Conservation (phyloP, 2,797 vertebrate species). For the Poeciliopsis presidionis region DNA sequence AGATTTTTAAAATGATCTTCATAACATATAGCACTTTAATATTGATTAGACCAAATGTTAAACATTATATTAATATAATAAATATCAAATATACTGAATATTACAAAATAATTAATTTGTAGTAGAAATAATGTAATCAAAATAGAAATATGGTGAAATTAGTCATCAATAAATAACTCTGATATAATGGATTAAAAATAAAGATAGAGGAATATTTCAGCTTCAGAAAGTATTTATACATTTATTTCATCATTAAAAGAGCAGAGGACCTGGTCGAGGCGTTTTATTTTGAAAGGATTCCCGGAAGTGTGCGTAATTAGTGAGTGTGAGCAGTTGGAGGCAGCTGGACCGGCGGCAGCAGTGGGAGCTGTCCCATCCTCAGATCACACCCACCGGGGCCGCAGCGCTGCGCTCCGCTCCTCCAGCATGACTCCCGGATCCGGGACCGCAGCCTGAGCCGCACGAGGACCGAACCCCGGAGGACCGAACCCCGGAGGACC, state of each 20-base stretch:
- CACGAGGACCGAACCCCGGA: conserved; percentile 45
- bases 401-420: conserved; percentile 57
- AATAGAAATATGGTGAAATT: too few species aligned
- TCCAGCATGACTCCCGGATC: conserved; percentile 65
- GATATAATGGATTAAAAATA: too few species aligned
- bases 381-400: conserved; percentile 70
- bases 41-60: not conserved
- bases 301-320: conserved; percentile 47
- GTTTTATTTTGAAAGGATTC: conserved; percentile 42
- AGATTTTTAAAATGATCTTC: not conserved
- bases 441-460: conserved; percentile 60
- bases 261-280: not conserved
- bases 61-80: not conserved
- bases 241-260: not conserved
- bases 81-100: not conserved
- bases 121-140: too few species aligned
- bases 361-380: conserved; percentile 68
- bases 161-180: too few species aligned
- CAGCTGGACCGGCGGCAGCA: conserved; percentile 52
- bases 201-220: not conserved
- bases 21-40: too few species aligned
- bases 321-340: conserved; percentile 33
- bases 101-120: not conserved
- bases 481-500: conserved; percentile 36
- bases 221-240: not conserved